phyloP scores from a whole-genome alignment of 2,797 vertebrate genomes.

The Acipenser transmontanus region DNA sequence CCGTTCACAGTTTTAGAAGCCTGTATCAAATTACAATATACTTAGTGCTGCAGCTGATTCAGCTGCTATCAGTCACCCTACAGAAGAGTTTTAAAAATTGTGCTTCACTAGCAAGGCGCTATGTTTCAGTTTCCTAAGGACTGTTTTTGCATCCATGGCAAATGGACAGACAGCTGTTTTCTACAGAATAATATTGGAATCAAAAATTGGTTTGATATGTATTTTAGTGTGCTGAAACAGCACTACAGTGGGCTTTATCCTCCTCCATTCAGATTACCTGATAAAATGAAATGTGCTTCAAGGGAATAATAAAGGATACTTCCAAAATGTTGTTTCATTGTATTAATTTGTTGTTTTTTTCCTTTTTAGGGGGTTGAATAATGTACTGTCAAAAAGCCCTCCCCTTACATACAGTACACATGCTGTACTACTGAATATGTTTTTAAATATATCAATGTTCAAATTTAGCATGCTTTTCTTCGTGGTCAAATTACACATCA shows the following conservation, averaged over 20 bases:
- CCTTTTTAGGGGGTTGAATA: too few species aligned
- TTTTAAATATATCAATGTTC: too few species aligned
- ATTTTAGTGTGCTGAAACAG: constrained; percentile 70
- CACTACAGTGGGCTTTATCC: constrained; percentile 81
- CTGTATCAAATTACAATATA: constrained; percentile 17
- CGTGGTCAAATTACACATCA: too few species aligned
- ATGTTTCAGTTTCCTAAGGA: constrained; percentile 42
- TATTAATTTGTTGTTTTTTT: constrained; percentile 7
- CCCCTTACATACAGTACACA: too few species aligned
- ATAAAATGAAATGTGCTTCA: constrained; percentile 38
- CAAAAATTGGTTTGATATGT: constrained; percentile 44
- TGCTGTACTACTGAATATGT: too few species aligned
- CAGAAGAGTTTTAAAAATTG: constrained; percentile 24
- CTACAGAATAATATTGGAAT: constrained; percentile 31
- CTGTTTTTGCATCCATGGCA: constrained; percentile 36
- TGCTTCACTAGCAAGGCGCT: constrained; percentile 13
- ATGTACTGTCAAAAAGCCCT: too few species aligned
- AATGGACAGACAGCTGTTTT: constrained; percentile 28
- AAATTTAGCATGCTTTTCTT: too few species aligned
- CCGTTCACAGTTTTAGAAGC: constrained; percentile 36
- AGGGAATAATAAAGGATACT: constrained; percentile 36
- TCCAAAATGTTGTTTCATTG: constrained; percentile 18
- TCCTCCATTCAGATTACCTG: constrained; percentile 80
- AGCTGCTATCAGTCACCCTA: constrained; percentile 1
- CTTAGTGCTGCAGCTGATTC: constrained; percentile 20